phyloP scores from a whole-genome alignment of 2,113 vertebrate species.

The Tetraodon nigroviridis region DNA sequence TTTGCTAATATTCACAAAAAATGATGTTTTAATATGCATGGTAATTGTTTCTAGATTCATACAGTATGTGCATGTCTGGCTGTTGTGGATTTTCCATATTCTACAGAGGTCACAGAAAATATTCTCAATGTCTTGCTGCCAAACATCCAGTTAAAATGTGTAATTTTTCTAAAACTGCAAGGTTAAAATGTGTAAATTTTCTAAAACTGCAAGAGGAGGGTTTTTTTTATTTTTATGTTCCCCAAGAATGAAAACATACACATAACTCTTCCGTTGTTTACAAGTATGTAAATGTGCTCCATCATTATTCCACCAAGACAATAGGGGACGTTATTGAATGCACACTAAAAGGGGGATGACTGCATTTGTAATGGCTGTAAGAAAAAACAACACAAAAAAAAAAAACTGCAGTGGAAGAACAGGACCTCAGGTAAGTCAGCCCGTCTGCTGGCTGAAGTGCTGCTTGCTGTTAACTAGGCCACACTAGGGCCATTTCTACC shows the following conservation, averaged over 20 bases:
- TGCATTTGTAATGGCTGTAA: constrained; percentile 33
- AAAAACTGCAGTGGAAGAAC: constrained; percentile 42
- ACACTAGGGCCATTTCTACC: constrained; percentile 20
- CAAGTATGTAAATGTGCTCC: constrained; percentile 5
- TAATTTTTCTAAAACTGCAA: too few relatives aligned
- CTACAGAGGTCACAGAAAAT: background rate
- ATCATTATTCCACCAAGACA: constrained; percentile 10
- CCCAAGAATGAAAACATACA: background rate
- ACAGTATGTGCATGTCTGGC: background rate
- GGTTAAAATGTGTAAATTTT: background rate
- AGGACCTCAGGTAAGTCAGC: constrained; percentile 46
- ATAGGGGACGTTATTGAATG: constrained; percentile 19
- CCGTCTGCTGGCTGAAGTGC: constrained; percentile 54
- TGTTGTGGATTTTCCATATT: background rate
- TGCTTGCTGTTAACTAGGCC: constrained; percentile 33
- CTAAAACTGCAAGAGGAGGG: background rate
- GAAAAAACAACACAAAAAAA: constrained; percentile 14
- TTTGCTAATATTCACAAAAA: background rate
- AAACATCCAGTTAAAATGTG: too few relatives aligned
- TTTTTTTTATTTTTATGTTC: too few relatives aligned
- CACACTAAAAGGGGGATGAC: constrained; percentile 31
- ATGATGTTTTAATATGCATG: background rate
- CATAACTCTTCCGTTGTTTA: constrained; percentile 7
- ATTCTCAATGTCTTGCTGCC: background rate
- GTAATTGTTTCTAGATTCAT: background rate